A percentile compares a stretch with the other conserved stretches of the same genome.
Evolutionary conservation across 2,888 invertebrate species (phyloP).

Genomic region (Tribolium freemani): DNA sequence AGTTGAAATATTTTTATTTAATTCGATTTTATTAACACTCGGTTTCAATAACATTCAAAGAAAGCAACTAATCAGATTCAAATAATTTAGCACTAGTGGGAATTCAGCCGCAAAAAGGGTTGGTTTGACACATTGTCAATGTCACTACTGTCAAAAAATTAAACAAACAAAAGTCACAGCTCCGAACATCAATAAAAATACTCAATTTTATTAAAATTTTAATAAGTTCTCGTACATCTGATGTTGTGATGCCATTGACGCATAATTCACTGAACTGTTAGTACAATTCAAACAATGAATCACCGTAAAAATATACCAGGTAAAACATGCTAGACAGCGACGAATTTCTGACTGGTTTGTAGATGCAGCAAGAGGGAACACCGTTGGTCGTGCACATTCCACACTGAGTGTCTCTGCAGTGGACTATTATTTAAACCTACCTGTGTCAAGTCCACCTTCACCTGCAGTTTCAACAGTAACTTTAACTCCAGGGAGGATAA

Average conservation of each 20-base stretch:
- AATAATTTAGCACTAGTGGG: not conserved
- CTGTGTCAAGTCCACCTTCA: conserved; percentile 67
- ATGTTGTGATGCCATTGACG: conserved; percentile 11
- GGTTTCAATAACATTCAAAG: no score
- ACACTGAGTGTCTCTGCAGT: conserved; percentile 66
- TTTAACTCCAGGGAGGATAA: conserved; percentile 80
- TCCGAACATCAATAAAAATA: conserved; percentile 29
- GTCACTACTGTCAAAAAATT: conserved; percentile 26
- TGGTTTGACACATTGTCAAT: not conserved
- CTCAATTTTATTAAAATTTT: conserved; percentile 31
- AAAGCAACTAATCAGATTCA: no score
- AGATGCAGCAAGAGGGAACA: conserved; percentile 50
- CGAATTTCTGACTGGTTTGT: not conserved
- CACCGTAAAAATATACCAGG: conserved; percentile 31
- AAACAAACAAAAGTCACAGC: conserved; percentile 31
- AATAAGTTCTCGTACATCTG: not conserved
- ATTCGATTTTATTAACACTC: no score
- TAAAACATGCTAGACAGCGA: not conserved
- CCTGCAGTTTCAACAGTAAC: conserved; percentile 77
- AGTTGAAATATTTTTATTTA: no score
- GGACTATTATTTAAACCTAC: conserved; percentile 65
- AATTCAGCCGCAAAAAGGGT: no score
- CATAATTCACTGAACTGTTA: not conserved
- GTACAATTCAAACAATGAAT: conserved; percentile 20
- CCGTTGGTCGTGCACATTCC: conserved; percentile 64